These are phyloP conservation scores for Drosophila borborema DNA, from an alignment of 2,888 invertebrate species.

Conservation along the genomic window DNA sequence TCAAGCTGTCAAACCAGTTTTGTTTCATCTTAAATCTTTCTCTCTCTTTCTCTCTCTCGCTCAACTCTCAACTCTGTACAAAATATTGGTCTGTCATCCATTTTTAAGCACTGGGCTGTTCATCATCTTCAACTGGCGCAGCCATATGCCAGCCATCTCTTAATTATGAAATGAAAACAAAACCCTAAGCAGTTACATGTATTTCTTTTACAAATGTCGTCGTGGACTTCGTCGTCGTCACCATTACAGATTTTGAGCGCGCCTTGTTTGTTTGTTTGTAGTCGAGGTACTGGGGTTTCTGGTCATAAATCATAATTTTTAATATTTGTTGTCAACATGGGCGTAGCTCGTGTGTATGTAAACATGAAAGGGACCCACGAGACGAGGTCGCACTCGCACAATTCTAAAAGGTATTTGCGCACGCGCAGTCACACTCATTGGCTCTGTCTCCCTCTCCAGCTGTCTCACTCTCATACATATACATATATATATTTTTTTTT, in stretches of 20 bases:
- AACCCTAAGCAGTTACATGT: slow-evolving; percentile 60
- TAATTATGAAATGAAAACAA: slow-evolving; percentile 66
- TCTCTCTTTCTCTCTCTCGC: too few relatives aligned
- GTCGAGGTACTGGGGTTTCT: slow-evolving; percentile 16
- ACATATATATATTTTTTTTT: neutral
- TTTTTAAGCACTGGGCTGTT: slow-evolving; percentile 40
- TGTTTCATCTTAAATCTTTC: neutral
- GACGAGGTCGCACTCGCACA: slow-evolving; percentile 38
- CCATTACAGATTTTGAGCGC: slow-evolving; percentile 68
- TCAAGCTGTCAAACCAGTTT: neutral
- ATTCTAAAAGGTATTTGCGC: slow-evolving; percentile 79
- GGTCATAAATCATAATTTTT: slow-evolving; percentile 82
- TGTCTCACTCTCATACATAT: neutral
- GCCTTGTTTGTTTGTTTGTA: slow-evolving; percentile 29
- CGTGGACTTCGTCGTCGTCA: slow-evolving; percentile 53
- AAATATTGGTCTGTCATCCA: slow-evolving; percentile 40
- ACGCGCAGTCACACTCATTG: slow-evolving; percentile 78
- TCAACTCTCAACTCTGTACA: neutral
- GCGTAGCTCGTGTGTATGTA: slow-evolving; percentile 76
- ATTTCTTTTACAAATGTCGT: slow-evolving; percentile 69
- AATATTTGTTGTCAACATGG: slow-evolving; percentile 82
- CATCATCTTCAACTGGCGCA: slow-evolving; percentile 15
- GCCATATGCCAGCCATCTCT: slow-evolving; percentile 55
- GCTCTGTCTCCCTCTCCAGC: slow-evolving; percentile 12
- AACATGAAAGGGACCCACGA: slow-evolving; percentile 47